Evolutionary conservation across 1,140 invertebrate genomes (phyloP).

Genomic region (Mizuhopecten yessoensis): DNA sequence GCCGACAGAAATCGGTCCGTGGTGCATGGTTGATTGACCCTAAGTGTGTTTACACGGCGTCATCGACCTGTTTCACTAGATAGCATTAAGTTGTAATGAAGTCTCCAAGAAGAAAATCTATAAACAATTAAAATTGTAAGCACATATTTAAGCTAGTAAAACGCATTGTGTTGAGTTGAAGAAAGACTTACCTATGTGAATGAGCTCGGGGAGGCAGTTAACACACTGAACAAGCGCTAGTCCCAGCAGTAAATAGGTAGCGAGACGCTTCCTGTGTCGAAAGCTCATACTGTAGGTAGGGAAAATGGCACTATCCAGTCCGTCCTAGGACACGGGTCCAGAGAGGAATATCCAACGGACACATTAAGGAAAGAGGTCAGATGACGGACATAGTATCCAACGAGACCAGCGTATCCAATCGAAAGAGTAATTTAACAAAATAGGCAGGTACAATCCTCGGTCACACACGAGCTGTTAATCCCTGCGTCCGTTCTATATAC

Average conservation of each 20-base stretch:
- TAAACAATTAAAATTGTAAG: not conserved
- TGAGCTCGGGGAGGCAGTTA: slow-evolving; percentile 21
- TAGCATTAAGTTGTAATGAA: not conserved
- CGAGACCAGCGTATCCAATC: not conserved
- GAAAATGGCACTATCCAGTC: slow-evolving; percentile 18
- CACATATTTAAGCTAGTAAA: not conserved
- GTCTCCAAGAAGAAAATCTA: not conserved
- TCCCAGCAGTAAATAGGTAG: slow-evolving; percentile 20
- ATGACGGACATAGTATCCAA: slow-evolving; percentile 8
- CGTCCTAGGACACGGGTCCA: not conserved
- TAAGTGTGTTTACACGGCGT: not conserved
- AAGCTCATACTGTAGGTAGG: slow-evolving; percentile 31
- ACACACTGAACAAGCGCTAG: slow-evolving; percentile 31
- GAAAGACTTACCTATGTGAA: slow-evolving; percentile 25
- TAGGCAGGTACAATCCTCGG: not conserved
- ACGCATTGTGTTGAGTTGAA: not conserved
- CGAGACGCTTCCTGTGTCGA: slow-evolving; percentile 26
- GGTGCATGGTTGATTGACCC: slow-evolving; percentile 1
- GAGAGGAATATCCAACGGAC: not conserved
- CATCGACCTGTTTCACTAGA: not conserved
- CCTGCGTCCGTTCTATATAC: not conserved
- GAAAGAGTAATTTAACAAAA: not conserved
- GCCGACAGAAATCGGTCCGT: not conserved
- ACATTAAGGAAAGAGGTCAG: slow-evolving; percentile 13
- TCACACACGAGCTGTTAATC: not conserved